A percentile compares a stretch with the other conserved stretches of the same genome.
Evolutionary conservation across 2,888 invertebrate species (phyloP).

Genomic region (Drosophila pseudotakahashii): DNA sequence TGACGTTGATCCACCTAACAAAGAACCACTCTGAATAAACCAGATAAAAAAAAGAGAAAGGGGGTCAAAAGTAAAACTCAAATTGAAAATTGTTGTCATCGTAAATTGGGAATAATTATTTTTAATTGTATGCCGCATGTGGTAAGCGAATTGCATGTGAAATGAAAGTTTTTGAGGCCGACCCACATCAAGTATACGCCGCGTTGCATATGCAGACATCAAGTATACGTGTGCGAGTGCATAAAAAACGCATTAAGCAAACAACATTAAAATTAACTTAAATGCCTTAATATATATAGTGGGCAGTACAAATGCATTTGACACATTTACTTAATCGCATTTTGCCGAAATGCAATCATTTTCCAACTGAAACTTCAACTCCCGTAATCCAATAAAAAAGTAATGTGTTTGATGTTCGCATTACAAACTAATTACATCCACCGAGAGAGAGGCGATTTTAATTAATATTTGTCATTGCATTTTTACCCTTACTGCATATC

Average conservation of each 20-base stretch:
- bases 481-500: conserved; percentile 13
- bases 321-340: conserved; percentile 73
- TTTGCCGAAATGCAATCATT: conserved; percentile 40
- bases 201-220: conserved; percentile 23
- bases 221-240: conserved; percentile 60
- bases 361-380: conserved; percentile 6
- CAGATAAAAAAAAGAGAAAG: background rate
- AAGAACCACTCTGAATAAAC: conserved; percentile 1
- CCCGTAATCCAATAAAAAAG: conserved; percentile 44
- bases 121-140: conserved; percentile 69
- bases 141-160: conserved; percentile 64
- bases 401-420: conserved; percentile 32
- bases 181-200: conserved; percentile 61
- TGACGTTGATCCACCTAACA: conserved; percentile 56
- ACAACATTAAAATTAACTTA: conserved; percentile 74
- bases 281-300: conserved; percentile 54
- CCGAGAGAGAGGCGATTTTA: conserved; percentile 46
- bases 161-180: conserved; percentile 36
- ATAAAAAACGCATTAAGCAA: conserved; percentile 73
- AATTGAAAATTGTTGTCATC: conserved; percentile 77
- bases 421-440: conserved; percentile 60
- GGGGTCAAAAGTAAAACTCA: conserved; percentile 56
- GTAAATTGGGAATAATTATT: conserved; percentile 77
- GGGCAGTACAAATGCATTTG: conserved; percentile 58
- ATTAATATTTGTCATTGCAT: conserved; percentile 67